These are phyloP conservation scores for Meloidogyne floridensis DNA, from an alignment of 1,140 invertebrate genomes.

Conservation along the genomic window DNA sequence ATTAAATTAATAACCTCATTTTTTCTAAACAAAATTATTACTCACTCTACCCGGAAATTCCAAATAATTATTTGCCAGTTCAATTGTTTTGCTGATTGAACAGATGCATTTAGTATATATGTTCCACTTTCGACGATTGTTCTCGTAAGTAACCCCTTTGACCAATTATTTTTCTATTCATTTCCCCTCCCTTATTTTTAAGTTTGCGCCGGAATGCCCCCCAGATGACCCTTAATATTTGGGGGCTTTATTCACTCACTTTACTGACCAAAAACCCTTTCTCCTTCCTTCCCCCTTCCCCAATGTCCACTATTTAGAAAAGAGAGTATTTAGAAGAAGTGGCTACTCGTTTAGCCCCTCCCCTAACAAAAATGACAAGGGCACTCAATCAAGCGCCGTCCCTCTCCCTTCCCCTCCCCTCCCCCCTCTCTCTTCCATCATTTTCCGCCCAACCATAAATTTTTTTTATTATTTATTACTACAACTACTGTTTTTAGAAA, in stretches of 20 bases:
- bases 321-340: neutral
- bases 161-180: neutral
- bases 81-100: constrained; percentile 11
- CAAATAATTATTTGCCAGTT: neutral
- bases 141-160: no score
- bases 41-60: neutral
- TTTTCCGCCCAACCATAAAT: neutral
- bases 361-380: neutral
- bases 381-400: neutral
- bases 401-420: neutral
- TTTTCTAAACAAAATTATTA: neutral
- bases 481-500: neutral
- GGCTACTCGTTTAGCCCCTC: constrained; percentile 5
- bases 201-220: no score
- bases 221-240: neutral
- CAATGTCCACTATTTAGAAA: constrained; percentile 20
- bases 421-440: neutral
- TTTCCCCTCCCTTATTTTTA: no score
- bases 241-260: neutral
- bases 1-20: no score
- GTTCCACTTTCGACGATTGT: neutral
- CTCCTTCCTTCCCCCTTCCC: neutral
- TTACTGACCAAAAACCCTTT: neutral
- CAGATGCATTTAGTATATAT: no score
- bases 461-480: constrained; percentile 11